Evolutionary conservation across 2,888 invertebrate species (phyloP).

Genomic region (Sthenelais limicola): DNA sequence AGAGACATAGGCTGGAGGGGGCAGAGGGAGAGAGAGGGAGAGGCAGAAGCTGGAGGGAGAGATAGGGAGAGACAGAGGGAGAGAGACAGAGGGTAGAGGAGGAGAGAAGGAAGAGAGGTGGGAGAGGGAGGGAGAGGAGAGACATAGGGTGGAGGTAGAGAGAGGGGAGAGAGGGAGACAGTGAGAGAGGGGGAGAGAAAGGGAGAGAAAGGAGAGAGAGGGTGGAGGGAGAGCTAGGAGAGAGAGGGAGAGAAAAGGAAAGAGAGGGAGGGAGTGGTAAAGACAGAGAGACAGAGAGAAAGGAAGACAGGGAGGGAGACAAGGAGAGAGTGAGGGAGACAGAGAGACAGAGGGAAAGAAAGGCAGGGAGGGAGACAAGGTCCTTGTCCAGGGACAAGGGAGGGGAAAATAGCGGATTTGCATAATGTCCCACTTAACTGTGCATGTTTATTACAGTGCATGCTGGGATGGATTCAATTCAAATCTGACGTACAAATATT

Average conservation of each 20-base stretch:
- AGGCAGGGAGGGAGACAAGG: not conserved
- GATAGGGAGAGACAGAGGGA: not conserved
- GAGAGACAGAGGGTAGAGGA: not conserved
- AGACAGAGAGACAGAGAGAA: not conserved
- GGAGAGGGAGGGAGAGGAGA: not conserved
- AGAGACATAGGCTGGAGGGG: not conserved
- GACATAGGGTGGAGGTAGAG: not conserved
- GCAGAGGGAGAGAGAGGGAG: not conserved
- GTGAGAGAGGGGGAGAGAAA: not conserved
- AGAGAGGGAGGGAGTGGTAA: not conserved
- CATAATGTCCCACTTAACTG: too few relatives aligned
- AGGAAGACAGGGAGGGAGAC: not conserved
- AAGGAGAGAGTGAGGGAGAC: slow-evolving; percentile 15
- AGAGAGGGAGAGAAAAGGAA: not conserved
- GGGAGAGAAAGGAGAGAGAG: not conserved
- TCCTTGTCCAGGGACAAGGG: not conserved
- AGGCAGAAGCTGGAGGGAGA: slow-evolving; percentile 23
- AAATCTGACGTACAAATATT: too few relatives aligned
- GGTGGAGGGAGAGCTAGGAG: not conserved
- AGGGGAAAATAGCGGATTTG: not conserved
- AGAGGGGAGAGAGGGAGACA: not conserved
- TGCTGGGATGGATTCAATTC: too few relatives aligned
- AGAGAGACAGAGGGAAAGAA: slow-evolving; percentile 1
- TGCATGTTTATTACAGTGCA: too few relatives aligned
- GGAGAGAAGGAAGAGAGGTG: not conserved